Base-by-base conservation (phyloP, 1,140 invertebrate species). In the Vanessa tameamea region DNA sequence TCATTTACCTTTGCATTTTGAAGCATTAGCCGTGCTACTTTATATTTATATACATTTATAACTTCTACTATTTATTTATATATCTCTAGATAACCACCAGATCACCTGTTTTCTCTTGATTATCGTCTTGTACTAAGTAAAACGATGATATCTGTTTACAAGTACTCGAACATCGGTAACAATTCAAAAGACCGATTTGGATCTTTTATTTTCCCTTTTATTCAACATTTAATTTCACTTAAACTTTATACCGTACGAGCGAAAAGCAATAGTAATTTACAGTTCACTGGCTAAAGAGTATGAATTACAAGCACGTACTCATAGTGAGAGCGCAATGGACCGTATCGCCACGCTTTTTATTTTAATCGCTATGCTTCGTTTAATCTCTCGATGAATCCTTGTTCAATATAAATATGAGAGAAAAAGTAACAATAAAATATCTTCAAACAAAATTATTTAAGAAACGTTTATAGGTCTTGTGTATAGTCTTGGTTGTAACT, bases 211-310 rank as follows among this genome's bases (percentile, higher is more conserved):
- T 43, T 43, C 37, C 37, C 7, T 43, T 43, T 43, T 43, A 43
- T 11, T 9, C 37, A 43, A 61, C 37, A 47, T 69, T 69, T 59
- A 55, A 53, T 69, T 69, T 69, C 55, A 69, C 67, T 69, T 12
- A 59, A 11, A 26, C n/a, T 4, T 55, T 13, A n/a, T 59, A 72
- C 64, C 61, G 26, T 72, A 48, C 26, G 69, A 64, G 55, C 59
- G 57, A 64, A 72, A 72, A 72, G 61, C 61, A 72, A 65, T 72
- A 72, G 69, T 72, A 64, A 26, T 72, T 72, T 55, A 72, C 61
- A 64, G 69, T 72, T 72, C 69, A 64, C 61, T 72, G 48, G 50
- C 16, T 26, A 3, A 13, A 23, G n/a, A 64, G 51, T 72, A 72
- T 72, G 69, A 72, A 55, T 72, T 72, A 53, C 69, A 70, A 63